phyloP scores from a whole-genome alignment of 1,140 invertebrate genomes.

The Trichomalopsis sarcophagae region DNA sequence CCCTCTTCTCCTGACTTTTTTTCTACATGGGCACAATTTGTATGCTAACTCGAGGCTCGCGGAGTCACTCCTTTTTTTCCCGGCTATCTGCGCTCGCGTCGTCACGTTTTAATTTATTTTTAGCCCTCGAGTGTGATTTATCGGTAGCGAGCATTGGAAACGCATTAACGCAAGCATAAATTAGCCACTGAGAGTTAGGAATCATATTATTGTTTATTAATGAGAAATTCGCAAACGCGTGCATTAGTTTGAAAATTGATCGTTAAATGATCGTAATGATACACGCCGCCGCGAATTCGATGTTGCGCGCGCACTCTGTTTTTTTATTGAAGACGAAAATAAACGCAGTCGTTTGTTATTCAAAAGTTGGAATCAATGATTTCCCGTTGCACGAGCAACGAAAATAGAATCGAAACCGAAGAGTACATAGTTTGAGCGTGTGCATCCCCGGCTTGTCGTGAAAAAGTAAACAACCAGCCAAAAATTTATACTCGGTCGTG shows the following conservation, averaged over 20 bases:
- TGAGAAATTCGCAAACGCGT: background rate
- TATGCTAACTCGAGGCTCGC: conserved; percentile 16
- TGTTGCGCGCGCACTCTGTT: background rate
- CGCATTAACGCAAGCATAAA: background rate
- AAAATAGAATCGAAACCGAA: background rate
- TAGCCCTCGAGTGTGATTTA: background rate
- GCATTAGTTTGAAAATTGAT: background rate
- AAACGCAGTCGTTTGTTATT: background rate
- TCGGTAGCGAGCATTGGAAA: background rate
- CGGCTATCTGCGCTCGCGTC: conserved; percentile 28
- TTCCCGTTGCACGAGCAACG: background rate
- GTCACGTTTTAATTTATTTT: conserved; percentile 39
- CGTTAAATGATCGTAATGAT: background rate
- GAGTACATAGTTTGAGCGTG: too few species aligned
- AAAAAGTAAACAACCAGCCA: too few species aligned
- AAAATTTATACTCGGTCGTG: too few species aligned
- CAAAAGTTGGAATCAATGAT: background rate
- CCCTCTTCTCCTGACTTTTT: background rate
- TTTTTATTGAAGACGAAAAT: background rate
- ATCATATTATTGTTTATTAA: background rate
- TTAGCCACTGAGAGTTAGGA: background rate
- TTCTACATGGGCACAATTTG: conserved; percentile 27
- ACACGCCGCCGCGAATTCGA: too few species aligned
- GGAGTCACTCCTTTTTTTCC: background rate
- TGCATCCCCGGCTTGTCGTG: too few species aligned